Evolutionary conservation across 2,113 vertebrate genomes (phyloP).

Genomic region (Noctilio leporinus): DNA sequence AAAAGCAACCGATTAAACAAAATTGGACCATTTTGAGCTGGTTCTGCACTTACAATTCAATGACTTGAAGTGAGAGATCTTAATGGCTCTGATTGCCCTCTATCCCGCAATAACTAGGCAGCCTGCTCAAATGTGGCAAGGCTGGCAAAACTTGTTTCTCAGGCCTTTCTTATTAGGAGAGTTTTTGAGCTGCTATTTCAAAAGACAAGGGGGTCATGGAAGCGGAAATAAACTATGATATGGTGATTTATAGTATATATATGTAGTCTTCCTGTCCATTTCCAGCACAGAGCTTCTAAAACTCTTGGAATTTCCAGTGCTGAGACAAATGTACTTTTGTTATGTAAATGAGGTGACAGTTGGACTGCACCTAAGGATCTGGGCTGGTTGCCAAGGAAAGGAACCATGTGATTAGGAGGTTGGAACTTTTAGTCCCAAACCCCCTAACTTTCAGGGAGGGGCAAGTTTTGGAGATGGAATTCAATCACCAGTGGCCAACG

Average conservation of each 20-base stretch:
- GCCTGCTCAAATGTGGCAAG: no score
- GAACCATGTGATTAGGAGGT: background rate
- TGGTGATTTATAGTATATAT: background rate
- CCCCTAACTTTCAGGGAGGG: background rate
- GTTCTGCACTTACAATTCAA: background rate
- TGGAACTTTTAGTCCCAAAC: background rate
- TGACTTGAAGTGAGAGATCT: background rate
- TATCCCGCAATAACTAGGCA: background rate
- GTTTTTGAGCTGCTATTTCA: background rate
- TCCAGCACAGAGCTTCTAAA: background rate
- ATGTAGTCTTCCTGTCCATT: background rate
- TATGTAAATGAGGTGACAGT: background rate
- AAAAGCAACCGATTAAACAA: background rate
- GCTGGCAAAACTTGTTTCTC: background rate
- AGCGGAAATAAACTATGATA: background rate
- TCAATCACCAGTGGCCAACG: background rate
- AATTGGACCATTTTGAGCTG: background rate
- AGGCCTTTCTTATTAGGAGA: background rate
- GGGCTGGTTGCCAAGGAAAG: background rate
- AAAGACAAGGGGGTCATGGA: background rate
- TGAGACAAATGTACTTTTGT: background rate
- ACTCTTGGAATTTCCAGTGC: background rate
- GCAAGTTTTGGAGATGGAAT: background rate
- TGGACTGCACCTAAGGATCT: no score
- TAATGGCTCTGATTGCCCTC: background rate